These are phyloP conservation scores for Thelaira solivaga DNA, from an alignment of 2,888 invertebrate species.

Conservation along the genomic window DNA sequence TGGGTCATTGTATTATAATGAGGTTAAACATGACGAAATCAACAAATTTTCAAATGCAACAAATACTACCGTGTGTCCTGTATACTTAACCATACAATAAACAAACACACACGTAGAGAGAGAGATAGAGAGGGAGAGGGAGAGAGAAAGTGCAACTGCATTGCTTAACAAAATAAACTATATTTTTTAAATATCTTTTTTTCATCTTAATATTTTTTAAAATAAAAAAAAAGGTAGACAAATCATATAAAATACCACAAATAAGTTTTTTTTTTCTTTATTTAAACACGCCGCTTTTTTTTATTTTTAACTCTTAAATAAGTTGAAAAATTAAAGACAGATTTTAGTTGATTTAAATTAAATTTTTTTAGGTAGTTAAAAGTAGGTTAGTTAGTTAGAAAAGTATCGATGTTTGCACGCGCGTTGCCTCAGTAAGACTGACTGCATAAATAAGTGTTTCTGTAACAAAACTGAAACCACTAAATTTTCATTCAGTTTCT, in stretches of 20 bases:
- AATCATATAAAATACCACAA: no score
- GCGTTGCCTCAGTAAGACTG: slow-evolving; percentile 60
- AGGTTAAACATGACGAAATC: slow-evolving; percentile 60
- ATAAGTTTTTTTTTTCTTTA: no score
- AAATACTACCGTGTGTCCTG: slow-evolving; percentile 47
- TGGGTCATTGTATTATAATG: slow-evolving; percentile 59
- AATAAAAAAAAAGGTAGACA: no score
- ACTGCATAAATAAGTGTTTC: slow-evolving; percentile 53
- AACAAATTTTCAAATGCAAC: slow-evolving; percentile 40
- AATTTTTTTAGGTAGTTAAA: not conserved
- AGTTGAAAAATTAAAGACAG: not conserved
- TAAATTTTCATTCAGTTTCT: slow-evolving; percentile 45
- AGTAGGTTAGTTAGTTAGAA: slow-evolving; percentile 38
- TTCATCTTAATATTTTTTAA: no score
- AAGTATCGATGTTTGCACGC: slow-evolving; percentile 55
- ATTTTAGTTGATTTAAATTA: not conserved
- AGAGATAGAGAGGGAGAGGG: no score
- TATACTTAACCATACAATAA: not conserved
- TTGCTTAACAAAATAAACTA: no score
- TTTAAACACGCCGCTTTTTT: no score
- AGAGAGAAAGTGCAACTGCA: no score
- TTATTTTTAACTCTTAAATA: not conserved
- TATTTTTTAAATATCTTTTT: no score
- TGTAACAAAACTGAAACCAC: slow-evolving; percentile 48
- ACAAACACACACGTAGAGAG: no score